These are phyloP conservation scores for Periphyllus acericola DNA, from an alignment of 2,888 invertebrate genomes.

Conservation along the genomic window DNA sequence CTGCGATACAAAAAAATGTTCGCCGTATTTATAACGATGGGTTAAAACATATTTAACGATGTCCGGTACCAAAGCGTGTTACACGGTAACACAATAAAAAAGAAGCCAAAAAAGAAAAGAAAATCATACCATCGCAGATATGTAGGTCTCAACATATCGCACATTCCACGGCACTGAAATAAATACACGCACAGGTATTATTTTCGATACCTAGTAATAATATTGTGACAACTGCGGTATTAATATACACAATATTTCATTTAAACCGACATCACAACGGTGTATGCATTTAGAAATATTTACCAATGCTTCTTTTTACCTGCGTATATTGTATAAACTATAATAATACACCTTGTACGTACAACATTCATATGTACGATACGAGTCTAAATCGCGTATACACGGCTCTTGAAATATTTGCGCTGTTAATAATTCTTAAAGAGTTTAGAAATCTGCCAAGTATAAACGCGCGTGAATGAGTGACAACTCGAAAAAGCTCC, in stretches of 20 bases:
- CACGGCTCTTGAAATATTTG: no score
- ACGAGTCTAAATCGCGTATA: no score
- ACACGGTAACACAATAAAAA: neutral
- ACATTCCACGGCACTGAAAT: conserved; percentile 17
- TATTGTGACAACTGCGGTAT: conserved; percentile 9
- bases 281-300: neutral
- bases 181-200: conserved; percentile 20
- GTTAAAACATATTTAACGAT: conserved; percentile 6
- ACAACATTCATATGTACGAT: no score
- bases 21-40: neutral
- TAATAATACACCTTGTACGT: no score
- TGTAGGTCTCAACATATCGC: conserved; percentile 20
- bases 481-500: no score
- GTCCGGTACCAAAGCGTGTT: neutral
- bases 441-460: no score
- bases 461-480: no score
- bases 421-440: no score
- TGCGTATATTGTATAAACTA: neutral
- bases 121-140: neutral
- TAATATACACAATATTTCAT: conserved; percentile 1
- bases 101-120: neutral
- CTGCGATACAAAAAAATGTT: neutral
- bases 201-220: conserved; percentile 52
- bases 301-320: neutral
- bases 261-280: conserved; percentile 20